Evolutionary conservation across 2,113 vertebrate genomes (phyloP), one percentile per base, ranked within the genome.

Genomic region (Ciconia boyciana): DNA sequence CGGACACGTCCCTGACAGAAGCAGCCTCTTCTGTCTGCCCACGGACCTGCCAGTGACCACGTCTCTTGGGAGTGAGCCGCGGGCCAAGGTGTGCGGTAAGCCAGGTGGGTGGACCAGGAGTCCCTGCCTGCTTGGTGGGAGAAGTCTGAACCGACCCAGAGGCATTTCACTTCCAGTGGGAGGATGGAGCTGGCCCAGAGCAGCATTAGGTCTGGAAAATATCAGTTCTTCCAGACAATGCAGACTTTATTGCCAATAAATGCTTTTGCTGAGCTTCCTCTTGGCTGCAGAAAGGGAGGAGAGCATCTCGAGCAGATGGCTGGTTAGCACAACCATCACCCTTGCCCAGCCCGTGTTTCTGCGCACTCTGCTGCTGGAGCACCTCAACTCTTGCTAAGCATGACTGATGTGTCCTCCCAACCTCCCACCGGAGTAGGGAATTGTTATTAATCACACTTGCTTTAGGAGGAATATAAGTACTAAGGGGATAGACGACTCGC

Each of bases 1-100:
- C n/a, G 57, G 49, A 77, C 41, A 10, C 0, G 1, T 16, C 17
- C 32, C 15, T 39, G 29, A 32, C 69, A 77, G 60, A 74, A 84
- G 48, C 60, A 43, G 36, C 36, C 41, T 48, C 32, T 68, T 48
- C 61, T 76, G 25, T 24, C 39, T 60, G 39, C 16, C 66, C 14
- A 5, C 0, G 34, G 70, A 43, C 24, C 57, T 85, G 61, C 31
- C 87, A 68, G 43, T 58, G 77, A 28, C 57, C 61, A 25, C 0
- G 3, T 11, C 48, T 52, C 65, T 7, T 11, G 41, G 39, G 79
- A 91, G 20, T 3, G 4, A 26, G 15, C 54, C 1, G 1, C 0
- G 3, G 49, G 52, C 62, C 31, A 19, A 16, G 26, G 18, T 19
- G 48, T 66, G 16, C 57, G 34, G 26, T 9, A 14, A 60, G 24